Base-by-base conservation (phyloP, 2,797 vertebrate species). In the Chelon auratus region DNA sequence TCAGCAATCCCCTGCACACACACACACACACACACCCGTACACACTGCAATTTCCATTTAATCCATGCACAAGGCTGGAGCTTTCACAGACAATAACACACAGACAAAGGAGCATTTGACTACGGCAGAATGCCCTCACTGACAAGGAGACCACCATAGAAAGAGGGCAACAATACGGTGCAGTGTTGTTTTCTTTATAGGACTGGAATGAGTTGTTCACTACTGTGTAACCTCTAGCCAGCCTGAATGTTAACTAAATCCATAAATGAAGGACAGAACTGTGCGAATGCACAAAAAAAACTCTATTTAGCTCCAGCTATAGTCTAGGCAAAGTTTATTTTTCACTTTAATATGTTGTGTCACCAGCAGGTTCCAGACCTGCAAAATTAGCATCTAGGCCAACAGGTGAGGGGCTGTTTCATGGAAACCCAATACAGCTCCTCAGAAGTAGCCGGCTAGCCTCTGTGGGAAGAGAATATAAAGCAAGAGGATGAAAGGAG, bases 101-200 rank as follows among this genome's bases (percentile, higher is more conserved):
- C 85, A 88, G 77, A 89, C 92, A 91, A 92, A 92, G 80, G 80
- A n/a, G 82, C 89, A 87, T 91, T 85, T 90, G 78, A 85, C 80
- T 86, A 68, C 60, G 72, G 77, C 74, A 87, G 79, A 77, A 86
- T 81, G 85, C 70, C 85, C 82, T 68, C n/a, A 24, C 57, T 42
- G 60, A 84, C 81, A 54, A 78, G 75, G 80, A 84, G 67, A 75
- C 81, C 75, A 48, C 75, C 55, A 12, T 10, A 76, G 63, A 84
- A 66, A 64, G 62, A 75, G 30, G 75, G 77, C 82, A 77, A 81
- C 79, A 81, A 87, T 73, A 76, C 50, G 3, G 62, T n/a, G 40
- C 51, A 11, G 47, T 58, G 72, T 72, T 80, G 47, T 81, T 78
- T 79, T 75, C 52, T 73, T 58, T 55, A 57, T 55, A 48, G 48